Conservation (phyloP, 2,113 vertebrate species). For the Pardalotus punctatus region DNA sequence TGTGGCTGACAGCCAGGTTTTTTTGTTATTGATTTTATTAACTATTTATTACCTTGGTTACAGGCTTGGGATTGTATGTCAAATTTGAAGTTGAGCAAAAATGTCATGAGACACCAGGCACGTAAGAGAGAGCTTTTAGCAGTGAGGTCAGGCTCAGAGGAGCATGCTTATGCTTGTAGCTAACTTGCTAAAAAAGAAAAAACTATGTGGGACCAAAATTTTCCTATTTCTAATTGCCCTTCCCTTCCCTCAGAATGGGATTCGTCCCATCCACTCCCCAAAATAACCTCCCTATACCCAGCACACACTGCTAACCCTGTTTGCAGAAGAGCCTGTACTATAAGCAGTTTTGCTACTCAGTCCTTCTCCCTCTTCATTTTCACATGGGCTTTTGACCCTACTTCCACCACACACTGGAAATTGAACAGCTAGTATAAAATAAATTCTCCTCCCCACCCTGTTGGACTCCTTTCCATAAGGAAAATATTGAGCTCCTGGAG, state of each 20-base stretch:
- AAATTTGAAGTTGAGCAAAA: constrained; percentile 45
- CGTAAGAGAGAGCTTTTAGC: constrained; percentile 3
- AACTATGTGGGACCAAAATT: neutral
- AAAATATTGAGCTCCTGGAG: neutral
- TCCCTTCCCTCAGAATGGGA: neutral
- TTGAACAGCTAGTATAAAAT: neutral
- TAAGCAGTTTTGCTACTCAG: neutral
- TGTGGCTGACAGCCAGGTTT: constrained; percentile 19
- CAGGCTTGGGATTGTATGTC: constrained; percentile 38
- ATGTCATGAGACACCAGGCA: constrained; percentile 48
- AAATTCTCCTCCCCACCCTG: neutral
- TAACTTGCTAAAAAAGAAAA: constrained; percentile 44
- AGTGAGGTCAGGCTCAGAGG: constrained; percentile 26
- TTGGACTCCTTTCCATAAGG: neutral
- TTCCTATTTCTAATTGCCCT: constrained; percentile 7
- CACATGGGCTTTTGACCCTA: neutral
- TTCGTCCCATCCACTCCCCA: neutral
- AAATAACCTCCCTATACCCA: neutral
- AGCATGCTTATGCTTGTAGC: neutral
- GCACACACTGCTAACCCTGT: neutral
- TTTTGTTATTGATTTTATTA: constrained; percentile 64
- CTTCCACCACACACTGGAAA: neutral
- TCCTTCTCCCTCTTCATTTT: neutral
- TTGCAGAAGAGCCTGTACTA: neutral
- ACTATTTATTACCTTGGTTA: constrained; percentile 53